Base-by-base conservation (phyloP, 1,140 invertebrate genomes). In the Zaprionus vittiger region DNA sequence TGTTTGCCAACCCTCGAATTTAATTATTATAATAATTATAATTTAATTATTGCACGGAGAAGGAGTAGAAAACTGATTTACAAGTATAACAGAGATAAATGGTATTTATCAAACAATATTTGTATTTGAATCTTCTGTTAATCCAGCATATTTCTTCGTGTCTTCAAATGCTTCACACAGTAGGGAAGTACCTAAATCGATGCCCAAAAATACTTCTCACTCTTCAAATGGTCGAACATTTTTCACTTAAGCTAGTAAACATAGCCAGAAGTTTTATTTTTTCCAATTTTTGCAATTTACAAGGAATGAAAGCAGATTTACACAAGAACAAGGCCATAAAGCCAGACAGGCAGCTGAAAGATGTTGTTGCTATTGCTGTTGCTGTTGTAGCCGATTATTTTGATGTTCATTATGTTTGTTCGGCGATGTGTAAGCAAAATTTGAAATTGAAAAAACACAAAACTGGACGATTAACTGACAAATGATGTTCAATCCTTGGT, bases 401-500 rank as follows among this genome's bases (percentile, higher is more conserved):
- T 52, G 47, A 52, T 52, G 47, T 52, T 52, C 47, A 52, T 52
- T 66, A 66, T 57, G 52, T 66, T 66, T 56, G 37, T 44, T 66
- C 38, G n/a, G 37, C 22, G 34, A 56, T 55, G 54, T 66, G 63
- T 41, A 66, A 56, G 37, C 52, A 55, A 56, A 66, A 64, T 64
- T 41, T 56, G 34, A 65, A 66, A 66, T 66, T 44, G 24, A 28
- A 52, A 64, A 64, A 64, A 64, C 17, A 22, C 31, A 63, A 38
- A 31, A 71, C 12, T 56, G 20, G 15, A 37, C 61, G 69, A 72
- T 72, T 65, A 52, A 72, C 63, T 37, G 26, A 56, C 54, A 73
- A 73, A 73, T 65, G 62, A 57, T 72, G 62, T 59, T 47, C 62
- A 72, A 66, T 65, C 52, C 34, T 37, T 15, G 24, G 69, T 49